Percentiles rank a stretch among this genome's conserved stretches.
Evolutionary conservation across 2,797 vertebrate genomes (phyloP).

Genomic region (Acanthurus tractus): DNA sequence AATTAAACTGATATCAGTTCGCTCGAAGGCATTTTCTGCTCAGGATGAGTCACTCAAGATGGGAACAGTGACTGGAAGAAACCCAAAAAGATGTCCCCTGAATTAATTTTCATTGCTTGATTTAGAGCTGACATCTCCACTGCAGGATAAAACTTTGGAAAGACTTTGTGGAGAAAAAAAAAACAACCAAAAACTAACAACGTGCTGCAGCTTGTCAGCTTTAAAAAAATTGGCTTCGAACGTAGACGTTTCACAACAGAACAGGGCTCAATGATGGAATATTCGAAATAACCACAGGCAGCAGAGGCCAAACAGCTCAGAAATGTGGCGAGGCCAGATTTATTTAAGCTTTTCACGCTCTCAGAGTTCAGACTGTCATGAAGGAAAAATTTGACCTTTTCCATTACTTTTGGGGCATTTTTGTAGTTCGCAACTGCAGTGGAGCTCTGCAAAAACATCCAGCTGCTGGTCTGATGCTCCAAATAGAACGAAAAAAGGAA

Average conservation of each 20-base stretch:
- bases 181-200: slow-evolving; percentile 20
- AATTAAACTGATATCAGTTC: slow-evolving; percentile 47
- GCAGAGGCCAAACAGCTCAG: slow-evolving; percentile 13
- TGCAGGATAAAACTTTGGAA: background rate
- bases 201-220: background rate
- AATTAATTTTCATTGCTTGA: slow-evolving; percentile 10
- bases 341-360: slow-evolving; percentile 32
- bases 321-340: slow-evolving; percentile 16
- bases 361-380: background rate
- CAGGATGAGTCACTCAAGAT: slow-evolving; percentile 46
- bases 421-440: slow-evolving; percentile 2
- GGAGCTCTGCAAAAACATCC: background rate
- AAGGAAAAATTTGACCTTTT: slow-evolving; percentile 27
- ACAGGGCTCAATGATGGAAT: background rate
- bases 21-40: slow-evolving; percentile 30
- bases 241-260: slow-evolving; percentile 21
- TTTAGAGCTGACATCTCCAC: slow-evolving; percentile 9
- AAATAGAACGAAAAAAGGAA: background rate
- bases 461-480: background rate
- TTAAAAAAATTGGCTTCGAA: background rate
- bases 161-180: slow-evolving; percentile 25
- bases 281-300: slow-evolving; percentile 29
- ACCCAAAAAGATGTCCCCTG: slow-evolving; percentile 23
- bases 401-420: slow-evolving; percentile 17
- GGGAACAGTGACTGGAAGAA: slow-evolving; percentile 24